Conservation (phyloP, 2,797 vertebrate genomes). For the Darevskia mixta region DNA sequence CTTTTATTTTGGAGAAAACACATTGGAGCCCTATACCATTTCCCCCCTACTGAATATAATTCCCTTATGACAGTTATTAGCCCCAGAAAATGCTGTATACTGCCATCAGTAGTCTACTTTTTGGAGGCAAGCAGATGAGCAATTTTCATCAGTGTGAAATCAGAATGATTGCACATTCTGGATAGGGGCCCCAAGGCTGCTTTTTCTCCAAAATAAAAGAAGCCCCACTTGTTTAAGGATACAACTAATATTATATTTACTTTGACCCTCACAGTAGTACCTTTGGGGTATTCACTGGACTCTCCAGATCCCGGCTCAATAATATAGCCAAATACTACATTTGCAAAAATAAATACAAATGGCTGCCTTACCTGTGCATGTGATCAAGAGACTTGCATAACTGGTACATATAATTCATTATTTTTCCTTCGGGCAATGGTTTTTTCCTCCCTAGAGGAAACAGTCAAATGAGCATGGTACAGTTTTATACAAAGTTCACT, state of each 20-base stretch:
- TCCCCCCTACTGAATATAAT: too few relatives aligned
- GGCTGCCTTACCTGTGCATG: constrained; percentile 83
- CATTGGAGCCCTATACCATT: too few relatives aligned
- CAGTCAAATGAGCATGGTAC: constrained; percentile 10
- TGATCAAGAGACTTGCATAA: constrained; percentile 88
- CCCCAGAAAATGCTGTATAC: too few relatives aligned
- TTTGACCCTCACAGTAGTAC: not conserved
- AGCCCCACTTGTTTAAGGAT: not conserved
- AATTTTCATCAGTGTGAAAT: not conserved
- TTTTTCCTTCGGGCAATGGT: constrained; percentile 83
- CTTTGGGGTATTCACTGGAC: not conserved
- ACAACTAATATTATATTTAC: not conserved
- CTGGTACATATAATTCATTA: constrained; percentile 87
- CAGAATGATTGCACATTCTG: not conserved
- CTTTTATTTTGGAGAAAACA: not conserved
- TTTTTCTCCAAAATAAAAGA: not conserved
- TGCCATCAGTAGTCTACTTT: too few relatives aligned
- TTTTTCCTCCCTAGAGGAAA: constrained; percentile 82
- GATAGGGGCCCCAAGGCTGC: not conserved
- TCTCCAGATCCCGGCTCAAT: not conserved
- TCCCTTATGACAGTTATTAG: too few relatives aligned
- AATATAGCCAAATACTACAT: not conserved
- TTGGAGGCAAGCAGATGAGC: not conserved
- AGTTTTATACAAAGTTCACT: not conserved
- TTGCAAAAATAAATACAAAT: not conserved